A percentile compares a stretch with the other conserved stretches of the same genome.
phyloP scores from a whole-genome alignment of 2,888 invertebrate genomes.

The Zele albiditarsus region DNA sequence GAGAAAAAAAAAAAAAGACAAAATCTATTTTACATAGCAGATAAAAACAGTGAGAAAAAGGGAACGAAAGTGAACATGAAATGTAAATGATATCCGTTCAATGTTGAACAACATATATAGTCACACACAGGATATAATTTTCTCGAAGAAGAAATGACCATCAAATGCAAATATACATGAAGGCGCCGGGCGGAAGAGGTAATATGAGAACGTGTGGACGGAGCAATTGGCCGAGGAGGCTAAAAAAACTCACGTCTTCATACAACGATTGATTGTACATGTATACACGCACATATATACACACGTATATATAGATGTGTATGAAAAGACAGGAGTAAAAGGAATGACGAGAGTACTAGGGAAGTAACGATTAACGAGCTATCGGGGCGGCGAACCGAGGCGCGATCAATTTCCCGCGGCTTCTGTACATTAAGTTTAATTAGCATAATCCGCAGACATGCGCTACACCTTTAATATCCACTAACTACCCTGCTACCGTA shows the following conservation, averaged over 20 bases:
- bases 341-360: not conserved
- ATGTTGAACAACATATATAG: not conserved
- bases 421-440: conserved; percentile 58
- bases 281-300: not conserved
- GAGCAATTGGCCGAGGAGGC: not conserved
- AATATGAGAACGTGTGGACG: not conserved
- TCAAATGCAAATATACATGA: not conserved
- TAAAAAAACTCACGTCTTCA: not conserved
- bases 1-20: not conserved
- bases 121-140: conserved; percentile 8
- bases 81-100: conserved; percentile 9
- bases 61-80: conserved; percentile 4
- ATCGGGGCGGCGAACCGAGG: conserved; percentile 47
- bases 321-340: not conserved
- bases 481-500: conserved; percentile 21
- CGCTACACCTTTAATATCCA: conserved; percentile 25
- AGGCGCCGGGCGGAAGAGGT: not conserved
- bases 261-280: not conserved
- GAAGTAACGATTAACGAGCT: conserved; percentile 51
- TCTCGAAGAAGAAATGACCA: not conserved
- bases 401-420: conserved; percentile 57
- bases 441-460: conserved; percentile 54
- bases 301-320: not conserved
- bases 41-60: not conserved
- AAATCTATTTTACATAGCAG: not conserved